phyloP scores from a whole-genome alignment of 2,113 vertebrate species.

The Sterna hirundo region DNA sequence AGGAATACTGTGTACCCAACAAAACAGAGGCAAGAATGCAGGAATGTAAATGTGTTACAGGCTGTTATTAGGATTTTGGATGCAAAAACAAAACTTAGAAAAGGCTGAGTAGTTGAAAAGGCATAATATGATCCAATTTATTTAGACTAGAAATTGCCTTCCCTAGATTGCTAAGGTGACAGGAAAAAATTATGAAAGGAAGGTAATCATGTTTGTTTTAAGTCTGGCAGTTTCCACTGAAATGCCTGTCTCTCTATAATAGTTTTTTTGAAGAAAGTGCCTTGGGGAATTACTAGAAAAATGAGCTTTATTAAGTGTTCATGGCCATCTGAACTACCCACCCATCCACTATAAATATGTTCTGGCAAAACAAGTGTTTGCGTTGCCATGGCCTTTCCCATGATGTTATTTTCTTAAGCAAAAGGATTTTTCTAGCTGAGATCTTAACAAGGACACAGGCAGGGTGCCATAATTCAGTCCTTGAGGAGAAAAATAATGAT shows the following conservation, averaged over 20 bases:
- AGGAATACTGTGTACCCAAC: constrained; percentile 55
- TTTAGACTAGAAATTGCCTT: background rate
- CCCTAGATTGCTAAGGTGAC: constrained; percentile 17
- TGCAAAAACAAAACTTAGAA: constrained; percentile 18
- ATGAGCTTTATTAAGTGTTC: constrained; percentile 69
- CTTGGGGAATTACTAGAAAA: constrained; percentile 64
- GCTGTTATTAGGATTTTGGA: constrained; percentile 37
- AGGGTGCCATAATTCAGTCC: constrained; percentile 6
- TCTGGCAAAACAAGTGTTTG: constrained; percentile 72
- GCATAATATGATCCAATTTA: background rate
- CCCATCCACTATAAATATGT: constrained; percentile 63
- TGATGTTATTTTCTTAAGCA: constrained; percentile 75
- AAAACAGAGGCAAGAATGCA: constrained; percentile 59
- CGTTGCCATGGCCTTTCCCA: constrained; percentile 68
- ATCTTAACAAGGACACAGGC: constrained; percentile 59
- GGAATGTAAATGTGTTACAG: constrained; percentile 62
- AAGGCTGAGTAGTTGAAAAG: constrained; percentile 6
- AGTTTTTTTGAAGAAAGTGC: constrained; percentile 29
- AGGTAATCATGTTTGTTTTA: background rate
- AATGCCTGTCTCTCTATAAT: constrained; percentile 26
- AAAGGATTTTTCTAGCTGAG: constrained; percentile 63
- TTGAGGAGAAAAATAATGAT: constrained; percentile 46
- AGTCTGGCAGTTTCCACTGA: constrained; percentile 26
- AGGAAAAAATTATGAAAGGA: background rate
- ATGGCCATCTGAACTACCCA: constrained; percentile 60